These are phyloP conservation scores for Acromyrmex echinatior DNA, from an alignment of 1,140 invertebrate species.

Conservation along the genomic window DNA sequence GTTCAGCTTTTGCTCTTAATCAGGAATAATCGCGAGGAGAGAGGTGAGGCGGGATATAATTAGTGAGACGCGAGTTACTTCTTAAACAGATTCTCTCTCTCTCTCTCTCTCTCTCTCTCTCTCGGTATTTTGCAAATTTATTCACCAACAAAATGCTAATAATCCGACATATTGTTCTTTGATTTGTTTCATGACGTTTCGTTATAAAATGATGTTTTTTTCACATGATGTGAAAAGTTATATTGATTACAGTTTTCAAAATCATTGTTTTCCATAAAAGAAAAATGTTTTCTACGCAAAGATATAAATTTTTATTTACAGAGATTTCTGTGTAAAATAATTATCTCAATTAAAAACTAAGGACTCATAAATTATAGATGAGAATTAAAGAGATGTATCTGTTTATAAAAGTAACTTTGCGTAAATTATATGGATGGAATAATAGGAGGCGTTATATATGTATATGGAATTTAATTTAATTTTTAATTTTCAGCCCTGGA, in stretches of 20 bases:
- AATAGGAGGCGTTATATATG: neutral
- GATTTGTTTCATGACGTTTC: neutral
- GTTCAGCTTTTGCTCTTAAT: constrained; percentile 31
- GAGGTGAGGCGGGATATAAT: neutral
- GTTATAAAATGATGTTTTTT: neutral
- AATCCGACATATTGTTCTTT: neutral
- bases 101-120: neutral
- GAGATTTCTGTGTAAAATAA: neutral
- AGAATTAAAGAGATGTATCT: neutral
- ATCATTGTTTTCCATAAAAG: neutral
- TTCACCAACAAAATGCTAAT: constrained; percentile 22
- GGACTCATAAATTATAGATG: neutral
- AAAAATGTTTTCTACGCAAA: neutral
- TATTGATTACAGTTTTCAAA: neutral
- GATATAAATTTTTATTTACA: neutral
- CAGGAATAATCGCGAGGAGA: constrained; percentile 18
- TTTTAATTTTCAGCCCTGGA: constrained; percentile 20
- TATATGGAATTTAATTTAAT: constrained; percentile 31
- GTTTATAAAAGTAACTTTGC: constrained; percentile 4
- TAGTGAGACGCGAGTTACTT: neutral
- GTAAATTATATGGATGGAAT: neutral
- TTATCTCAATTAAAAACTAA: neutral
- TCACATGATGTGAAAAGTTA: neutral
- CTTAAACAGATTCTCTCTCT: neutral
- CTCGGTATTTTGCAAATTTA: neutral